These are phyloP conservation scores for Gephyroberyx darwinii DNA, from an alignment of 2,797 vertebrate species.

Conservation along the genomic window DNA sequence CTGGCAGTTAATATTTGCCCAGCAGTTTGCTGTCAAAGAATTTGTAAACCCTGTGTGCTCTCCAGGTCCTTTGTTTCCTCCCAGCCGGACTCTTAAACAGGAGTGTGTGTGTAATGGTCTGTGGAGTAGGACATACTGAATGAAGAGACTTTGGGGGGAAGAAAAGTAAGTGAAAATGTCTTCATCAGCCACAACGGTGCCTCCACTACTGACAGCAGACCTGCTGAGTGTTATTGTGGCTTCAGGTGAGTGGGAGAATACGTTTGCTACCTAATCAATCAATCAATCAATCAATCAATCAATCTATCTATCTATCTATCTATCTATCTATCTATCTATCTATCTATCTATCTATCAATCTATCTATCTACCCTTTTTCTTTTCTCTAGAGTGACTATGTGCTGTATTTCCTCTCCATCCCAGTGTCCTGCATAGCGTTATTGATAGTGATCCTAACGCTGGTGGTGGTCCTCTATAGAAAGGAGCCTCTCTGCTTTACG, in stretches of 20 bases:
- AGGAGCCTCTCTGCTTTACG: conserved; percentile 76
- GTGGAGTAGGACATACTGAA: too few relatives aligned
- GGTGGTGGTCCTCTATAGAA: conserved; percentile 73
- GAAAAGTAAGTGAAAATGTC: background rate
- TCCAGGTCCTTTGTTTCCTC: background rate
- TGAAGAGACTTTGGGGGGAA: background rate
- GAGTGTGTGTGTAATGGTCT: too few relatives aligned
- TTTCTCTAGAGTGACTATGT: background rate
- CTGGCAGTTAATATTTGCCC: conserved; percentile 50
- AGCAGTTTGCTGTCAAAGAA: background rate
- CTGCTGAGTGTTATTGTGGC: conserved; percentile 52
- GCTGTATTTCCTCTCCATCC: background rate
- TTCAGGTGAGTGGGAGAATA: conserved; percentile 48
- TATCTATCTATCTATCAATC: too few relatives aligned
- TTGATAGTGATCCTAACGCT: conserved; percentile 72
- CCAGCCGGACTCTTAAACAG: background rate
- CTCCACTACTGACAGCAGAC: conserved; percentile 33
- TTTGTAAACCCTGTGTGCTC: background rate
- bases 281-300: too few relatives aligned
- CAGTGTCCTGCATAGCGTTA: conserved; percentile 71
- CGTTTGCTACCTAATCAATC: too few relatives aligned
- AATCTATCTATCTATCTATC: too few relatives aligned
- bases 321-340: too few relatives aligned
- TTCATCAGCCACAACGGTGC: background rate
- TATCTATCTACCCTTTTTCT: too few relatives aligned